Percentiles rank a stretch among this genome's conserved stretches.
Evolutionary conservation across 2,797 vertebrate species (phyloP).

Genomic region (Eleutherodactylus coqui): DNA sequence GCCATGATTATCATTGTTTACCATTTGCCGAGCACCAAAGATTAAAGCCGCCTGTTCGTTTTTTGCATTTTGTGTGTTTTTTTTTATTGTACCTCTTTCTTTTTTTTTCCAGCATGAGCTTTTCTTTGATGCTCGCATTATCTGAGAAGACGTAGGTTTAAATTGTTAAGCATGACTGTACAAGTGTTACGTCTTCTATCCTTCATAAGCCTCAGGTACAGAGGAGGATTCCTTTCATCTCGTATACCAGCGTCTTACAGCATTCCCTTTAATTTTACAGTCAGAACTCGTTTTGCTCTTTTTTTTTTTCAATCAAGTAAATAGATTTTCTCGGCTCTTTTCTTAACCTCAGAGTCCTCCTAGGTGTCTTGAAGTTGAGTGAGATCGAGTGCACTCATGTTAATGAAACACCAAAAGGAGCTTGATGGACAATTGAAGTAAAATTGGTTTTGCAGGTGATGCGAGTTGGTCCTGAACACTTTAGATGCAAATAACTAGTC

Average conservation of each 20-base stretch:
- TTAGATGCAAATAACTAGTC: constrained; percentile 28
- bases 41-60: not conserved
- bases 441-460: constrained; percentile 50
- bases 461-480: constrained; percentile 15
- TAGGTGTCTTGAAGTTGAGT: constrained; percentile 13
- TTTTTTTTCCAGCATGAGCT: not conserved
- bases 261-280: constrained; percentile 29
- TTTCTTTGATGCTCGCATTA: constrained; percentile 23
- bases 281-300: not conserved
- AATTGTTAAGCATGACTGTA: constrained; percentile 18
- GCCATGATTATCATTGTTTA: not conserved
- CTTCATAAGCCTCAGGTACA: constrained; percentile 15
- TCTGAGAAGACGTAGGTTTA: not conserved
- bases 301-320: not conserved
- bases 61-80: not conserved
- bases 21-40: not conserved
- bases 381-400: constrained; percentile 47
- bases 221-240: constrained; percentile 39
- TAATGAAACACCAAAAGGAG: constrained; percentile 44
- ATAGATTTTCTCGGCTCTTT: constrained; percentile 14
- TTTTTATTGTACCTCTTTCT: too few relatives aligned
- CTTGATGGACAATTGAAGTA: constrained; percentile 34
- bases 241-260: not conserved
- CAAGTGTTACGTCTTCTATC: constrained; percentile 20
- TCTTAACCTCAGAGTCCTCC: not conserved